Evolutionary conservation across 64 coral and sea anemone genomes (phyloP), one percentile per base, ranked within the genome.

Genomic region (Porites lutea): DNA sequence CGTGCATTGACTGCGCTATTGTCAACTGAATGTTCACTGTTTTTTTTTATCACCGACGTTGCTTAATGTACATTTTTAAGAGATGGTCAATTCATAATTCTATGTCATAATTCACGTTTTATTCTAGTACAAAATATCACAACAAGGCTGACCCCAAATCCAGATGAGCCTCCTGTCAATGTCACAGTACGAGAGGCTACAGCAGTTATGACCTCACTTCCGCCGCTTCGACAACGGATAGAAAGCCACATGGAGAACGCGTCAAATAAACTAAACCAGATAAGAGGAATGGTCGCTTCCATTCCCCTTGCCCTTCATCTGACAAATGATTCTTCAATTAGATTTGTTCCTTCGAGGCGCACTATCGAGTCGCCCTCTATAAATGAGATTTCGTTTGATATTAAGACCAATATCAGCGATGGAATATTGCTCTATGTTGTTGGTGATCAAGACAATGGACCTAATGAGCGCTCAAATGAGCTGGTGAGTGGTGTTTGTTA

Each of bases 341-440:
- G 13, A 55, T 88, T 91, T 47, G 49, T 72, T 22, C 61, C 90
- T 20, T 74, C 94, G 4, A 47, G 20, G 4, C 76, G 77, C 46
- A 82, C 89, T 2, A 80, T 88, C 59, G 90, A 92, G 47, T 81
- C 44, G 50, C 90, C 94, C 46, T 72, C 55, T 2, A 87, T 16
- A 50, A 96, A 70, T 11, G 94, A 92, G 21, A 76, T 96, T 49
- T 71, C 51, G 0, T 48, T 96, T 18, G 78, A 65, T 23, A 12
- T 96, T 50, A 82, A 88, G 58, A 96, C 94, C 8, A 86, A 92
- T 48, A 75, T 50, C 21, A 92, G 79, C 11, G 65, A 78, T 13
- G 94, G 94, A 13, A 86, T 83, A 5, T 55, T 96, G 52, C 48
- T 96, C 14, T 75, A 82, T 15, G 63, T 96, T 86, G 70, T 79